A percentile compares a stretch with the other conserved stretches of the same genome.
phyloP scores from a whole-genome alignment of 2,797 vertebrate species.

The Cyprinodon diabolis region DNA sequence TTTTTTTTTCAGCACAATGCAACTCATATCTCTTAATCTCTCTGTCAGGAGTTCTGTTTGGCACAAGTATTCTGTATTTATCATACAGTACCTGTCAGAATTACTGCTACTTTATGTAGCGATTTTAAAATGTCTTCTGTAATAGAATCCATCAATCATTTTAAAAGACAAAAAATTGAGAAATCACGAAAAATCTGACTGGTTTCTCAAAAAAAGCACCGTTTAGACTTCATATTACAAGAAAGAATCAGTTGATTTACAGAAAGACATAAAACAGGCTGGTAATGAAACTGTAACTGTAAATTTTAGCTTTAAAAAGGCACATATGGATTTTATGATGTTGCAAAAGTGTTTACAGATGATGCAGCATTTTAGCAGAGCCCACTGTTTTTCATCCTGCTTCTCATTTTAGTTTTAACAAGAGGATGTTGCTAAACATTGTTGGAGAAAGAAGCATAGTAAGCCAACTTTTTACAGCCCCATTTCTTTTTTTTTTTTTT shows the following conservation, averaged over 20 bases:
- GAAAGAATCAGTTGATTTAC: background rate
- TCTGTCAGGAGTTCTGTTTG: constrained; percentile 4
- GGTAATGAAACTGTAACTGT: background rate
- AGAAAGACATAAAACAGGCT: constrained; percentile 16
- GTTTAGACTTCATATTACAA: no score
- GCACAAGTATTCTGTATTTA: background rate
- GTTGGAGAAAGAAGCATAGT: constrained; percentile 28
- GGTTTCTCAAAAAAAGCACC: background rate
- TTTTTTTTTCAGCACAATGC: background rate
- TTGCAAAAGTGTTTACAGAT: constrained; percentile 53
- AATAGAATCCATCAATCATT: background rate
- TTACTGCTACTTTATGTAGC: background rate
- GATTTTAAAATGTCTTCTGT: background rate
- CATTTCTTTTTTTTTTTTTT: constrained; percentile 17
- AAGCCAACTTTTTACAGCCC: constrained; percentile 39
- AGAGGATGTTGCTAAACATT: constrained; percentile 41
- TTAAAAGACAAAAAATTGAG: background rate
- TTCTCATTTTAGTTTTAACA: constrained; percentile 57
- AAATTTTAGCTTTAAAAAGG: constrained; percentile 36
- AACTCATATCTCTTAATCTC: constrained; percentile 15
- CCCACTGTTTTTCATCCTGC: constrained; percentile 32
- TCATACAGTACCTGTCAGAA: background rate
- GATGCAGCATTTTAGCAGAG: constrained; percentile 42
- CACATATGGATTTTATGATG: constrained; percentile 57
- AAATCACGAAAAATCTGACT: background rate